phyloP scores from a whole-genome alignment of 2,113 vertebrate species.

The Spermophilus dauricus region DNA sequence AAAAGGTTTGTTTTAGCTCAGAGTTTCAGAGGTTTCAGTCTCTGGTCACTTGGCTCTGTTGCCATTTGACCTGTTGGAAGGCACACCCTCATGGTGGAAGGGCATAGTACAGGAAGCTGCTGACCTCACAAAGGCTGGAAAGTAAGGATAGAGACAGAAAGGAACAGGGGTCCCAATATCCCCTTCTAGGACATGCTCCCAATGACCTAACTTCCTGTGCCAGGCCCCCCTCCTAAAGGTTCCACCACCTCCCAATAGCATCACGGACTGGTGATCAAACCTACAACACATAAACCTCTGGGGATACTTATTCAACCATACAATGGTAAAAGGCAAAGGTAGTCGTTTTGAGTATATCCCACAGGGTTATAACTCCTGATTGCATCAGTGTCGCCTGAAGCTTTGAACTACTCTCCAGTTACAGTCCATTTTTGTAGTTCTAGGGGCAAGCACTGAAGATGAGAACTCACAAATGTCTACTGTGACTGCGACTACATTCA shows the following conservation, averaged over 20 bases:
- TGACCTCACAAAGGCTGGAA: neutral
- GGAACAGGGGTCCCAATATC: no score
- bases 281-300: neutral
- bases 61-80: neutral
- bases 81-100: neutral
- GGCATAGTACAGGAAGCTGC: no score
- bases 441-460: neutral
- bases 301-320: neutral
- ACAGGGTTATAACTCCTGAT: accelerated
- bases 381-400: neutral
- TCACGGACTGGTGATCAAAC: neutral
- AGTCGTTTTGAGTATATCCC: neutral
- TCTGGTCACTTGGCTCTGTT: neutral
- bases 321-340: neutral
- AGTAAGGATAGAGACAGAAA: neutral
- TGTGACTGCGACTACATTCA: conserved; percentile 31
- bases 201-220: neutral
- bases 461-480: neutral
- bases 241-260: neutral
- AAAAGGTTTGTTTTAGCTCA: neutral
- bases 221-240: neutral
- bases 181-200: neutral
- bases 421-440: neutral
- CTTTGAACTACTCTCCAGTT: neutral
- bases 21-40: neutral